A percentile compares a stretch with the other conserved stretches of the same genome.
These are phyloP conservation scores for Philaethria dido DNA, from an alignment of 2,888 invertebrate species.

Conservation along the genomic window DNA sequence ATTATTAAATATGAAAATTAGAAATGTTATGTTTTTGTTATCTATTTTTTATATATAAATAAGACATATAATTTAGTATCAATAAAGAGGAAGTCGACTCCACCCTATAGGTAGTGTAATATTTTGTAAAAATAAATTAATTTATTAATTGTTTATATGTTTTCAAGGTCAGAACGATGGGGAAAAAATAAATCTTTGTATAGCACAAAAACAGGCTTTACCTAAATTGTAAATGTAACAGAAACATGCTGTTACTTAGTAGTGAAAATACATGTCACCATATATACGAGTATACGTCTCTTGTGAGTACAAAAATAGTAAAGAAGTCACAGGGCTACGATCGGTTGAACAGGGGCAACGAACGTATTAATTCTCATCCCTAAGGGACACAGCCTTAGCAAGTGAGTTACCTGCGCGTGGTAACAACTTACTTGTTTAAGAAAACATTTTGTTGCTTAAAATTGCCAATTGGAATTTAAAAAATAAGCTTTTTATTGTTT, in stretches of 20 bases:
- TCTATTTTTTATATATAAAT: not conserved
- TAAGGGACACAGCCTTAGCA: constrained; percentile 46
- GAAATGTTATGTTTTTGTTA: not conserved
- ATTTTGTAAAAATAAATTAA: not conserved
- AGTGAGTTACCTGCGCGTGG: constrained; percentile 46
- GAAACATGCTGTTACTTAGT: too few species aligned
- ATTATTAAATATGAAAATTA: constrained; percentile 49
- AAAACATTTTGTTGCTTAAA: constrained; percentile 44
- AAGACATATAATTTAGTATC: not conserved
- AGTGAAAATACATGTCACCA: not conserved
- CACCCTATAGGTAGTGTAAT: too few species aligned
- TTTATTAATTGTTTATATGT: too few species aligned
- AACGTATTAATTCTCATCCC: constrained; percentile 65
- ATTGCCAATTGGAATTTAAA: constrained; percentile 38
- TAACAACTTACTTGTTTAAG: constrained; percentile 45
- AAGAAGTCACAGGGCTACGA: constrained; percentile 41
- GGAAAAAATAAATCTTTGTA: too few species aligned
- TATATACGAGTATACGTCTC: constrained; percentile 10
- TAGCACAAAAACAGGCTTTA: too few species aligned
- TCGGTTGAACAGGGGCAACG: constrained; percentile 55
- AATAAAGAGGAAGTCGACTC: not conserved
- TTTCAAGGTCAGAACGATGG: too few species aligned
- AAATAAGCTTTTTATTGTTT: too few species aligned
- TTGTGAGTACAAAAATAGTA: constrained; percentile 40
- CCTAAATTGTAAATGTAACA: too few species aligned